Base-by-base conservation (phyloP, 2,888 invertebrate species). In the Serripes groenlandicus region DNA sequence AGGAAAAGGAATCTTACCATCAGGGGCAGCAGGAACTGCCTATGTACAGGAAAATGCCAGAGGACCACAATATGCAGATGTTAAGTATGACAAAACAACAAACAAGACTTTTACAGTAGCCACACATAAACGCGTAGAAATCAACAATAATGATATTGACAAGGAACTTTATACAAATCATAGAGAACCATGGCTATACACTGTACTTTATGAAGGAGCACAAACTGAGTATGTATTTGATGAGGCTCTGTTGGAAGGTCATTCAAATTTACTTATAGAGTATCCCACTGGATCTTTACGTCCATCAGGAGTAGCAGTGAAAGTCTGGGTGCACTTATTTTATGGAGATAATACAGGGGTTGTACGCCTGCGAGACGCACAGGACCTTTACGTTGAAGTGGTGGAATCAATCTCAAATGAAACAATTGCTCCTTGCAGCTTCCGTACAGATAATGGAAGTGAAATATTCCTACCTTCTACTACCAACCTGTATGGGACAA, bases 11-110 rank as follows among this genome's bases (percentile, higher is more conserved):
- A 52, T n/a, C 21, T 75, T 78, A 3, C 91, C 91, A 9, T 87
- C 90, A 26, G 92, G 92, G 9, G 91, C 92, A 52, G 91, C 92
- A 32, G 92, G 92, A 64, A 92, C 92, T 11, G 89, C 87, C 2
- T 92, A 91, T 68, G 73, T 90, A 0, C 89, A 91, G 64, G 92
- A 92, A 75, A 89, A 90, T 34, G 89, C 82, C 15, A 78, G 91
- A 64, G 92, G 92, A 23, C 91, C 92, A n/a, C 90, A 91, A 78
- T 92, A 92, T 80, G 89, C 90, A 15, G 91, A 91, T 35, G 83
- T 91, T 26, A 92, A 92, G 75, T 91, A 92, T 78, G 85, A 90
- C 72, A 60, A 58, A 34, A 49, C 62, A 0, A 79, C 78, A 11
- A 87, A 88, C 62, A 66, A 64, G 52, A 78, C 83, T 7, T 70